phyloP scores from a whole-genome alignment of 2,113 vertebrate genomes.

The Gorilla gorilla region DNA sequence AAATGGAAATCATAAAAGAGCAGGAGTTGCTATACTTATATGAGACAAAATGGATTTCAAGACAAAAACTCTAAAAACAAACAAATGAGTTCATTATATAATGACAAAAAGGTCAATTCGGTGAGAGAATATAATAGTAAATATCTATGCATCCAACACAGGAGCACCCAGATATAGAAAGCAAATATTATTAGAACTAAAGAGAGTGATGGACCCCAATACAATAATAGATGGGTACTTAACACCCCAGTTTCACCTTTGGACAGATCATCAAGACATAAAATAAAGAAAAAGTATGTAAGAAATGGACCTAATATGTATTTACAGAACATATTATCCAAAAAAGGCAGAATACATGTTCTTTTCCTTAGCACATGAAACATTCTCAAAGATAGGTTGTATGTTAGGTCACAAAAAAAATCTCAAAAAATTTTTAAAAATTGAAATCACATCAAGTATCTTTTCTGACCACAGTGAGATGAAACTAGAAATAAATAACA shows the following conservation, averaged over 20 bases:
- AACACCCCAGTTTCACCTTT: not conserved
- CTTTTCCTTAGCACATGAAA: not conserved
- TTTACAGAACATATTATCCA: not conserved
- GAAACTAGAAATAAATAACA: not conserved
- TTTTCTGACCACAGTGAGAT: not conserved
- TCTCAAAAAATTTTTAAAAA: not conserved
- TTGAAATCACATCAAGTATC: not conserved
- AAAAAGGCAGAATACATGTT: not conserved
- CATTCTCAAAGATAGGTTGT: not conserved
- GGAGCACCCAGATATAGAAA: not conserved
- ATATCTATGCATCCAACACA: not conserved
- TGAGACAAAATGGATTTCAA: not conserved
- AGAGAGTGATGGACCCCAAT: not conserved
- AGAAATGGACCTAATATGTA: not conserved
- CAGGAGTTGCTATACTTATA: not conserved
- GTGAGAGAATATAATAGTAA: not conserved
- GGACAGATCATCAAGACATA: not conserved
- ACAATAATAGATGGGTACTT: not conserved
- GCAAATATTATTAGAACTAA: not conserved
- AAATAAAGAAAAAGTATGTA: not conserved
- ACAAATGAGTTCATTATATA: not conserved
- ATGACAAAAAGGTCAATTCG: not conserved
- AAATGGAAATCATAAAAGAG: not conserved
- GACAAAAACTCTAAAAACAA: not conserved
- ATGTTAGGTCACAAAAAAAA: not conserved